These are phyloP conservation scores for Sebastes ruberrimus DNA, from an alignment of 2,797 vertebrate genomes.

Conservation along the genomic window DNA sequence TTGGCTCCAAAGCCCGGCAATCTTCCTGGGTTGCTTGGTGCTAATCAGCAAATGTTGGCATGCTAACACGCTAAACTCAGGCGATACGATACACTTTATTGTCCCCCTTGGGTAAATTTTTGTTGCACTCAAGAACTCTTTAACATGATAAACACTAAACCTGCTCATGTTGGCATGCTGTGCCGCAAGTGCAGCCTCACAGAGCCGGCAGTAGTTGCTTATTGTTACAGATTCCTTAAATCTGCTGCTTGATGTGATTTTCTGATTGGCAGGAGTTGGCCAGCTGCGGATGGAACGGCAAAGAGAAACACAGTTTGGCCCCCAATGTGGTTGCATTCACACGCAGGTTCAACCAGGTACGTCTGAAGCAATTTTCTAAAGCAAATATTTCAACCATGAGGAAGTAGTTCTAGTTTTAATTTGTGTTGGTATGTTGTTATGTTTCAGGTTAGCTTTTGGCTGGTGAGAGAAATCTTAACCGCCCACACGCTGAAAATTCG, in stretches of 20 bases:
- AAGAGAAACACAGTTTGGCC: slow-evolving; percentile 94
- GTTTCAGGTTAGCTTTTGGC: slow-evolving; percentile 96
- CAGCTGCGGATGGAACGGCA: slow-evolving; percentile 96
- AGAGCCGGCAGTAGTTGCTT: background rate
- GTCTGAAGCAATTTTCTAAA: background rate
- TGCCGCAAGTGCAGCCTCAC: no score
- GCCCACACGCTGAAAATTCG: slow-evolving; percentile 97
- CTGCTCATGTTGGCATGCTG: background rate
- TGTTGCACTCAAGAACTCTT: no score
- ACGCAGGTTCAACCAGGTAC: slow-evolving; percentile 97
- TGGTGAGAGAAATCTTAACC: slow-evolving; percentile 95
- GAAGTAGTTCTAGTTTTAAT: no score
- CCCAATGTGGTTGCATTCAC: slow-evolving; percentile 97
- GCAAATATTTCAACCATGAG: background rate
- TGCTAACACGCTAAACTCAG: no score
- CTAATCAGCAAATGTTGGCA: no score
- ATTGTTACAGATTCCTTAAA: background rate
- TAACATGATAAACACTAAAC: background rate
- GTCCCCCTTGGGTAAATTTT: no score
- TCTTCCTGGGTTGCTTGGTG: no score
- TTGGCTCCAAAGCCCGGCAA: no score
- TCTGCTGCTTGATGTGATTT: background rate
- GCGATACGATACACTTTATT: no score
- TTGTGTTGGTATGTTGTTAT: background rate
- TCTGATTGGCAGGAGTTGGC: slow-evolving; percentile 86